These are phyloP conservation scores for Hippocampus abdominalis DNA, from an alignment of 2,113 vertebrate species.

Conservation along the genomic window DNA sequence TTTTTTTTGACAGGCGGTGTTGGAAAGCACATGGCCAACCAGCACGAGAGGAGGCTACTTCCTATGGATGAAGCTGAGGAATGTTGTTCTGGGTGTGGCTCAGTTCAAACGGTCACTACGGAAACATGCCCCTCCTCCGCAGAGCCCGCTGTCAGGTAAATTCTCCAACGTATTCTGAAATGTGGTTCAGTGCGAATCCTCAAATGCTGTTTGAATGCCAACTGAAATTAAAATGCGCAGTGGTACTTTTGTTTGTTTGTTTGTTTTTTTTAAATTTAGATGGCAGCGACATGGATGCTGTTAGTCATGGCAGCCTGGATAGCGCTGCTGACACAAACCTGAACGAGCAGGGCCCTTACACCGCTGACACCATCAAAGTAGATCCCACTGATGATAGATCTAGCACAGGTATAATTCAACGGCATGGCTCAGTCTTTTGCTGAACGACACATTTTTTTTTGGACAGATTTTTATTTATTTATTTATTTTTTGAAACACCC, in stretches of 20 bases:
- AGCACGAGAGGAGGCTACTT: slow-evolving; percentile 93
- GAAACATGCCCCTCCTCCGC: slow-evolving; percentile 71
- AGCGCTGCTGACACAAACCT: slow-evolving; percentile 74
- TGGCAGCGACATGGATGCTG: slow-evolving; percentile 81
- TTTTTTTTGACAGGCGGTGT: slow-evolving; percentile 79
- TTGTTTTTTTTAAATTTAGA: slow-evolving; percentile 73
- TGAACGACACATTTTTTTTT: slow-evolving; percentile 38
- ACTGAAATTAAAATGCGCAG: background rate
- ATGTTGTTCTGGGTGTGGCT: slow-evolving; percentile 87
- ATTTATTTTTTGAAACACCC: background rate
- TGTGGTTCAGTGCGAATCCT: background rate
- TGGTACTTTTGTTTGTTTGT: slow-evolving; percentile 5
- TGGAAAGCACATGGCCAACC: slow-evolving; percentile 98
- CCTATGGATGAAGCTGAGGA: slow-evolving; percentile 96
- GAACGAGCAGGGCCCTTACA: slow-evolving; percentile 73
- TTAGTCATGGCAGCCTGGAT: slow-evolving; percentile 84
- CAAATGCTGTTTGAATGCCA: background rate
- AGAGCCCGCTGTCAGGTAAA: slow-evolving; percentile 81
- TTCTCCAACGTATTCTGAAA: no score
- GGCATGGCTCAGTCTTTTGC: slow-evolving; percentile 10
- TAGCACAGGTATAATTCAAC: slow-evolving; percentile 77
- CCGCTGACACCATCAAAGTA: slow-evolving; percentile 71
- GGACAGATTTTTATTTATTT: slow-evolving; percentile 29
- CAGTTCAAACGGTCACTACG: slow-evolving; percentile 89
- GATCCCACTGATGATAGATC: slow-evolving; percentile 80